A percentile compares a stretch with the other conserved stretches of the same genome.
These are phyloP conservation scores for Zingel zingel DNA, from an alignment of 2,113 vertebrate genomes.

Conservation along the genomic window DNA sequence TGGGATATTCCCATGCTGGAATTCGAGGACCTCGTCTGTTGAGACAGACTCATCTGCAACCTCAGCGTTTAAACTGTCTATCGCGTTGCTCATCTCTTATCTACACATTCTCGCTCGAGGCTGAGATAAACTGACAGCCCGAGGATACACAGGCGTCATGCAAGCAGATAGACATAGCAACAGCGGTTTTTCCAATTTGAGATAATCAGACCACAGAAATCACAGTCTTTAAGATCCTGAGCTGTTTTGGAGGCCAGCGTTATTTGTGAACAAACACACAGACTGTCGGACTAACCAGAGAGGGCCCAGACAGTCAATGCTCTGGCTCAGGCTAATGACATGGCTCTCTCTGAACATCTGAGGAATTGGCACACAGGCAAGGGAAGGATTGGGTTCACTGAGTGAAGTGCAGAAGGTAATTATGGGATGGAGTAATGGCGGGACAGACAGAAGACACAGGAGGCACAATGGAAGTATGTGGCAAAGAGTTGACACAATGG, in stretches of 20 bases:
- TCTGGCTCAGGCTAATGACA: conserved; percentile 66
- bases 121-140: conserved; percentile 59
- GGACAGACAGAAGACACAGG: conserved; percentile 62
- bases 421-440: conserved; percentile 75
- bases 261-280: conserved; percentile 42
- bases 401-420: conserved; percentile 74
- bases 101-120: conserved; percentile 47
- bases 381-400: conserved; percentile 62
- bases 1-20: conserved; percentile 36
- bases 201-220: conserved; percentile 52
- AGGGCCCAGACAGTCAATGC: conserved; percentile 63
- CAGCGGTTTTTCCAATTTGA: conserved; percentile 33
- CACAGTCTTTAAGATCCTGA: background rate
- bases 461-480: conserved; percentile 63
- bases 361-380: conserved; percentile 76
- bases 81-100: conserved; percentile 68
- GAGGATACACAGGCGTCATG: conserved; percentile 62
- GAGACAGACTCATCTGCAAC: conserved; percentile 14
- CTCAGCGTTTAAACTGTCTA: conserved; percentile 28
- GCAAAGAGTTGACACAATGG: conserved; percentile 67
- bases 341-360: conserved; percentile 72
- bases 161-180: conserved; percentile 35
- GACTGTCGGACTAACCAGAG: conserved; percentile 38
- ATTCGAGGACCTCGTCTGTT: background rate
- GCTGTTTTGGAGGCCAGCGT: conserved; percentile 21